Evolutionary conservation across 2,113 vertebrate genomes (phyloP), one percentile per base, ranked within the genome.

Genomic region (Vicugna pacos): DNA sequence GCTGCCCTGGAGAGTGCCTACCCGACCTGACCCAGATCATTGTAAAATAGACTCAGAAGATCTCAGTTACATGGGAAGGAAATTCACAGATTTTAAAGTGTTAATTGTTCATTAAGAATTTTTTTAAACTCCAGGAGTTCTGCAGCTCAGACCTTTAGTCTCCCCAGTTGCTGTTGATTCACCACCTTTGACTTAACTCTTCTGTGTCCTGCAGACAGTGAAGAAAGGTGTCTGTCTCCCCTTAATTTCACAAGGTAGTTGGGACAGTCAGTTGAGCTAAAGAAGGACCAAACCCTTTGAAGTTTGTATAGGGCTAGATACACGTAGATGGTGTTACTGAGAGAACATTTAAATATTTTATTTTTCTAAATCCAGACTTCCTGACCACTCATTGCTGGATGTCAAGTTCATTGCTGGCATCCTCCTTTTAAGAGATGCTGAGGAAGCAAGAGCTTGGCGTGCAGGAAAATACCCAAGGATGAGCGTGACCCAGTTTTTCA

Each of bases 121-220:
- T 69, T 58, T 35, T 1, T n/a, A 77, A 94, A 28, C 48, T 6
- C 30, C 0, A 0, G 7, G 73, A 6, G 35, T 83, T 42, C 0
- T 1, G 0, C 2, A 48, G 13, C 16, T 48, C 3, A 0, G 17
- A 16, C 15, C 2, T 0, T 1, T 20, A 5, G 84, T 8, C 50
- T 24, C 50, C 38, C 26, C n/a, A 4, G 22, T 30, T 32, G 1
- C 5, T 16, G 56, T 62, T 62, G 4, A 4, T 62, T 93, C 75
- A 46, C 72, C 13, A 3, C 54, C 70, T 35, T 32, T 28, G 28
- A 16, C 54, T n/a, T 54, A 22, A 46, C 20, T 83, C 5, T 69
- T 32, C 4, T 56, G 35, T 85, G 52, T 65, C 65, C 38, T 5
- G 22, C 30, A 20, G 72, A 42, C 28, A 14, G 30, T 9, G 6